These are phyloP conservation scores for Ophion costatus DNA, from an alignment of 2,888 invertebrate species.

Conservation along the genomic window DNA sequence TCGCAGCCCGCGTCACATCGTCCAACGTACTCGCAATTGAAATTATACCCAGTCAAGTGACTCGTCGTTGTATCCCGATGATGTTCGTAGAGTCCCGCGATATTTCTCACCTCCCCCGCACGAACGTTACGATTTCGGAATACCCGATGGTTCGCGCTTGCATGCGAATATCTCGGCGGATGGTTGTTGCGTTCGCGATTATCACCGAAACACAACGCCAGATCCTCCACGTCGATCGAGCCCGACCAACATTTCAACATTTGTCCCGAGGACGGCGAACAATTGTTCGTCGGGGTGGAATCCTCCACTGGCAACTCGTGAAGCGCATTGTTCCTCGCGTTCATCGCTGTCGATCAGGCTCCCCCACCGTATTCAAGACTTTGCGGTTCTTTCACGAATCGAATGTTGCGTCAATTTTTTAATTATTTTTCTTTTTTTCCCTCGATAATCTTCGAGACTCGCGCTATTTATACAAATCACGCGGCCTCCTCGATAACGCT, in stretches of 20 bases:
- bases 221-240: slow-evolving; percentile 78
- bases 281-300: neutral
- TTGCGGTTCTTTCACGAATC: neutral
- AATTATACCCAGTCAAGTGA: neutral
- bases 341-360: neutral
- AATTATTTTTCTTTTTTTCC: neutral
- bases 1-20: slow-evolving; percentile 47
- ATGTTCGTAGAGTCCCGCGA: neutral
- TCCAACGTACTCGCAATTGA: slow-evolving; percentile 48
- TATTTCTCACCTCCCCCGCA: neutral
- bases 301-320: neutral
- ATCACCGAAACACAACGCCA: slow-evolving; percentile 73
- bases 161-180: neutral
- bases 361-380: neutral
- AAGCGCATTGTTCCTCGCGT: neutral
- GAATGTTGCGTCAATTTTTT: neutral
- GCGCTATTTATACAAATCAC: neutral
- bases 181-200: slow-evolving; percentile 60
- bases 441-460: neutral
- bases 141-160: slow-evolving; percentile 47
- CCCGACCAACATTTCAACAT: slow-evolving; percentile 60
- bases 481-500: too few relatives aligned
- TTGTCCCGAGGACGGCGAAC: slow-evolving; percentile 10
- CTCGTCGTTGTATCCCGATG: neutral
- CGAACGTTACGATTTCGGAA: slow-evolving; percentile 37